A percentile compares a stretch with the other conserved stretches of the same genome.
Conservation (phyloP, 2,113 vertebrate genomes). For the Podarcis cretensis region DNA sequence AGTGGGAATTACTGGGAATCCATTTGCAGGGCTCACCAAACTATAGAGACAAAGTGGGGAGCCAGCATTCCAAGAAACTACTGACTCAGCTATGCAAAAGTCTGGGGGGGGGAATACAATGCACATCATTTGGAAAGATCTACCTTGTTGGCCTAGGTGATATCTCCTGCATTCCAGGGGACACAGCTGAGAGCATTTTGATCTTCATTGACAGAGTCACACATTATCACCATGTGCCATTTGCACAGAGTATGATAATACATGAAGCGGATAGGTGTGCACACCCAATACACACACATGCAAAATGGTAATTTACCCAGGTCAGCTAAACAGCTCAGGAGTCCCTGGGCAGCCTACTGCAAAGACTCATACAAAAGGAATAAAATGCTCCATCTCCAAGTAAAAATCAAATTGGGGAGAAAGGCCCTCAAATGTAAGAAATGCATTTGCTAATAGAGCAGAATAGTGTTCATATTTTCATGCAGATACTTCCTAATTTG, state of each 20-base stretch:
- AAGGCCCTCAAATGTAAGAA: neutral
- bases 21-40: neutral
- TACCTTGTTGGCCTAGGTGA: neutral
- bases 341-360: too few relatives aligned
- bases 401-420: neutral
- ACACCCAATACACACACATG: too few relatives aligned
- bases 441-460: conserved; percentile 1
- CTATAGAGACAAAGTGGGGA: neutral
- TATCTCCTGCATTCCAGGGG: neutral
- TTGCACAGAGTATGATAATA: too few relatives aligned
- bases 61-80: neutral
- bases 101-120: neutral
- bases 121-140: neutral
- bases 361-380: neutral
- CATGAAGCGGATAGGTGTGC: too few relatives aligned
- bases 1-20: neutral
- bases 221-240: neutral
- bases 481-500: neutral
- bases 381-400: neutral
- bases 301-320: too few relatives aligned
- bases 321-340: too few relatives aligned
- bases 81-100: neutral
- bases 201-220: neutral
- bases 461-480: neutral
- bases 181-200: neutral